Percentiles rank a stretch among this genome's conserved stretches.
These are phyloP conservation scores for Chelonia mydas DNA, from an alignment of 2,797 vertebrate species.

Conservation along the genomic window DNA sequence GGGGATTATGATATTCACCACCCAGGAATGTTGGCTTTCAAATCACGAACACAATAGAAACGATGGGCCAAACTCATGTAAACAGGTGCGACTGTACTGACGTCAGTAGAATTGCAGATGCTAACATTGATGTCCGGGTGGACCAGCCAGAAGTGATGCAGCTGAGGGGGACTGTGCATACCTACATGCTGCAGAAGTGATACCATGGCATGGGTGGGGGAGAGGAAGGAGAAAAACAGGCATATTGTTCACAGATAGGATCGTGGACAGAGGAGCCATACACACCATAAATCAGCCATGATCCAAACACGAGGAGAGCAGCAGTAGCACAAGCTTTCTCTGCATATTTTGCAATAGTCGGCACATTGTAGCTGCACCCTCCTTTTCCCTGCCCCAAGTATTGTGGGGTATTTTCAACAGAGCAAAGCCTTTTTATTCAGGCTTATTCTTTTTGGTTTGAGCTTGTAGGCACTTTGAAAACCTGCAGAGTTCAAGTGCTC, in stretches of 20 bases:
- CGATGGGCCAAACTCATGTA: background rate
- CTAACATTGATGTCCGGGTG: background rate
- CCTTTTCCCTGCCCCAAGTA: background rate
- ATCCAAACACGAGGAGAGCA: background rate
- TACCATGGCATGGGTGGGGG: background rate
- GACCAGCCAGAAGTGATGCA: background rate
- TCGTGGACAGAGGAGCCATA: background rate
- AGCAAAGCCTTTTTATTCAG: background rate
- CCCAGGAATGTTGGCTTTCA: background rate
- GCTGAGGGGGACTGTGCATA: background rate
- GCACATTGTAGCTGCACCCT: background rate
- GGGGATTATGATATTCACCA: background rate
- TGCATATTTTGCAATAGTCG: background rate
- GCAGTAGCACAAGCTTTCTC: background rate
- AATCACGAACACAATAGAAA: background rate
- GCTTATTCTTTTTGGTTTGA: background rate
- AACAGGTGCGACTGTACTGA: background rate
- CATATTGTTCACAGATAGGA: background rate
- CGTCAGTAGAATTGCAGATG: background rate
- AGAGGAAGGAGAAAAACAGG: background rate
- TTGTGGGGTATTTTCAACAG: background rate
- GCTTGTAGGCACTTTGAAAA: background rate
- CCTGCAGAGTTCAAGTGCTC: background rate
- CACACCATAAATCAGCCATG: background rate
- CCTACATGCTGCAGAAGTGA: background rate